Base-by-base conservation (phyloP, 2,888 invertebrate genomes). In the Campopleginae sp. region DNA sequence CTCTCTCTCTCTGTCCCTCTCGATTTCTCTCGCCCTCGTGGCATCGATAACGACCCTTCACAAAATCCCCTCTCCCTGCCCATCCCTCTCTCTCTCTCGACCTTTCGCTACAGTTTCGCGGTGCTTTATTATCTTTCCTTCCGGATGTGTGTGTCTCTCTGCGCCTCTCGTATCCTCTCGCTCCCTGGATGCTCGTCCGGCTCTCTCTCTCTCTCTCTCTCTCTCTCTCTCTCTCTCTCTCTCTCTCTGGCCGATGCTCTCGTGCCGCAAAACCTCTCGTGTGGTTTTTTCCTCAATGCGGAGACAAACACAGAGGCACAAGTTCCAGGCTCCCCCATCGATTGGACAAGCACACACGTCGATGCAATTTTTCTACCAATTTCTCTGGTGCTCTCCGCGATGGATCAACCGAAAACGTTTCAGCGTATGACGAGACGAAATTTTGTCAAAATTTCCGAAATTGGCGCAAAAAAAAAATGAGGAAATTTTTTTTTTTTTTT, bases 91-190 rank as follows among this genome's bases (percentile, higher is more conserved):
- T 0, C 12, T 63, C 68, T 42, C 51, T 65, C 84, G 66, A 72
- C 65, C 58, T 68, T 74, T 75, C 33, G 77, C 58, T 83, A 78
- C 79, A 44, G 79, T 79, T 75, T 79, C 78, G 38, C 74, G 79
- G 44, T 79, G 72, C 74, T 83, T 79, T 83, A 75, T 83, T 83
- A 83, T 83, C 78, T 66, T 78, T 82, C 51, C 82, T 82, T 82
- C 54, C 33, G 61, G 71, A 82, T 42, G 27, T 68, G 27, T 58
- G 12, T 58, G 12, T 58, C 54, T 27, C 27, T 27, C 27, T 27
- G 0, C 27, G 12, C 27, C 27, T 23, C 12, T 12, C 27, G 12
- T 2, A 5, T 1, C 12, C 27, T 8, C 4, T 14, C 54, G 12
- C 54, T 27, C 12, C 10, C 10, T 10, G 38, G 38, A 38, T 4